A percentile compares a stretch with the other conserved stretches of the same genome.
Evolutionary conservation across 2,888 invertebrate genomes (phyloP).

Genomic region (Capitulum mitella): DNA sequence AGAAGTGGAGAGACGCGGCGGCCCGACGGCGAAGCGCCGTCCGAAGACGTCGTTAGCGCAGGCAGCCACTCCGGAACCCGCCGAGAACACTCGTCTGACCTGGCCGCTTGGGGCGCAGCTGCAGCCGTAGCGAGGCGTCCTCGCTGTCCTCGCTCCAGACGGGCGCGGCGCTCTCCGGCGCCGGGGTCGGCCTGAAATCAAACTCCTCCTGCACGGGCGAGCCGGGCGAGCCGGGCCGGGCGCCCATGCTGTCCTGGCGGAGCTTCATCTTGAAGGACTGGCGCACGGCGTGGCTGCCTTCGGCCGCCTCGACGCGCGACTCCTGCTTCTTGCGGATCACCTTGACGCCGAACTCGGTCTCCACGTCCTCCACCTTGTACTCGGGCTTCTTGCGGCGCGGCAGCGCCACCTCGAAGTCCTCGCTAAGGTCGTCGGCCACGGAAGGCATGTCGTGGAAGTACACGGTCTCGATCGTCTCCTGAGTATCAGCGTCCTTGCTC

Average conservation of each 20-base stretch:
- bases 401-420: not conserved
- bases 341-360: not conserved
- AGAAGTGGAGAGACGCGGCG: not conserved
- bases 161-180: not conserved
- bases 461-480: not conserved
- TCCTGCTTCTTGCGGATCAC: not conserved
- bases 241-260: not conserved
- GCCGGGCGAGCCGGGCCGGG: not conserved
- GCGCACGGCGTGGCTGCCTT: not conserved
- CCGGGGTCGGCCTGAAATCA: not conserved
- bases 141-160: not conserved
- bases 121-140: not conserved
- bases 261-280: not conserved
- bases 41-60: too few species aligned
- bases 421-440: not conserved
- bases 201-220: not conserved
- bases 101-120: not conserved
- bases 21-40: too few species aligned
- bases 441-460: not conserved
- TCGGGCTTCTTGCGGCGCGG: not conserved
- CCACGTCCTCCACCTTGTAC: not conserved
- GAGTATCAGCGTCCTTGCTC: not conserved
- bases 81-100: not conserved
- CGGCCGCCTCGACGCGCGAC: not conserved
- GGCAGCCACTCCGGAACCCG: not conserved